Percentiles rank a stretch among this genome's conserved stretches.
Evolutionary conservation across 2,797 vertebrate genomes (phyloP).

Genomic region (Sphaeramia orbicularis): DNA sequence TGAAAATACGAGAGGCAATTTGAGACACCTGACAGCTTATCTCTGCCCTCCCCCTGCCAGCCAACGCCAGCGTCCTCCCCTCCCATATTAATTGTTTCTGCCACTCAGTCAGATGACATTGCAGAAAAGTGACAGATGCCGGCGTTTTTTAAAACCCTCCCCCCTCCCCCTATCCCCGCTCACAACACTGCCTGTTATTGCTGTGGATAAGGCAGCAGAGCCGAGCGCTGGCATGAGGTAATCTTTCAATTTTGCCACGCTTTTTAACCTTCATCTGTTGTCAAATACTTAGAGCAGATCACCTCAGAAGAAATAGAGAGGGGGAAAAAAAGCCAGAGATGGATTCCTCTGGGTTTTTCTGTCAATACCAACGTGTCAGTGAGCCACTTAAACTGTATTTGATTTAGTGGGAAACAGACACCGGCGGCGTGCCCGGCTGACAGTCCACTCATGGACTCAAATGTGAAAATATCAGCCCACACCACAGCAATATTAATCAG

Average conservation of each 20-base stretch:
- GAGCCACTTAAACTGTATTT: slow-evolving; percentile 42
- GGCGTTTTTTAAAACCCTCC: slow-evolving; percentile 1
- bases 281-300: slow-evolving; percentile 46
- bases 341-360: slow-evolving; percentile 33
- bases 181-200: slow-evolving; percentile 40
- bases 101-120: slow-evolving; percentile 71
- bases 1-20: slow-evolving; percentile 58
- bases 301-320: neutral
- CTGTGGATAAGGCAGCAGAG: slow-evolving; percentile 38
- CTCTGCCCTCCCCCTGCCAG: neutral
- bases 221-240: slow-evolving; percentile 30
- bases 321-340: slow-evolving; percentile 13
- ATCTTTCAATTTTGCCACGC: slow-evolving; percentile 59
- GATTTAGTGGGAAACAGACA: slow-evolving; percentile 41
- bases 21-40: slow-evolving; percentile 43
- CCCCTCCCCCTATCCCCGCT: neutral
- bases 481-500: slow-evolving; percentile 26
- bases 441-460: slow-evolving; percentile 28
- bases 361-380: slow-evolving; percentile 50
- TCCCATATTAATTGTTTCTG: slow-evolving; percentile 71
- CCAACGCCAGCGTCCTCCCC: slow-evolving; percentile 28
- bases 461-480: slow-evolving; percentile 23
- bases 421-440: slow-evolving; percentile 17
- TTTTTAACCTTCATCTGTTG: slow-evolving; percentile 66
- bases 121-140: slow-evolving; percentile 63